Base-by-base conservation (phyloP, 2,797 vertebrate species). In the Meda fulgida region DNA sequence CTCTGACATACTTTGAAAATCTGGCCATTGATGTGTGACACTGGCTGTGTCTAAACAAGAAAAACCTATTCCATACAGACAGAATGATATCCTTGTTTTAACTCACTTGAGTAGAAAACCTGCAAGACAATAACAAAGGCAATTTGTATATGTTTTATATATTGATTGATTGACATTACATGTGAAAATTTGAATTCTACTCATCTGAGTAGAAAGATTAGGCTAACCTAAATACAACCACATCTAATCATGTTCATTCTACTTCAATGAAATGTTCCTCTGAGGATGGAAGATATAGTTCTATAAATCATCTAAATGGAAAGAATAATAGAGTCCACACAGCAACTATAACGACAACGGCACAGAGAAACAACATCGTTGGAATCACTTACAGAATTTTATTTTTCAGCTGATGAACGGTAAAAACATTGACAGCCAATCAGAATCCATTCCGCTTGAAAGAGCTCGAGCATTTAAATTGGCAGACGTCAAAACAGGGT, bases 1-100 rank as follows among this genome's bases (percentile, higher is more conserved):
- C 67, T 73, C 58, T 80, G 36, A 26, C 60, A 66, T 73, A 5
- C 14, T 85, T 87, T 23, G 36, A 18, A 18, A 34, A 73, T 58
- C 31, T 65, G 58, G 7, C 19, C 70, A 31, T 21, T 8, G 38
- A 9, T 13, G 31, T 14, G 14, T 78, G 18, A 29, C 2, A 21
- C 29, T 29, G 34, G 36, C 69, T 43, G 51, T 78, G 34, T 26
- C 34, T 19, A 31, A 21, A 23, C 3, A 31, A 55, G 53, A 10
- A 3, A 58, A 43, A 26, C 4, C 60, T 21, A 40, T n/a, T 43
- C 8, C n/a, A 29, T 63, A 13, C 58, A 60, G 10, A 13, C 38
- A 78, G n/a, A 78, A 46, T 48, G 18, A 53, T 53, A 5, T 53
- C 18, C 51, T 60, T 38, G 19, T n/a, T 46, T 5, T 21, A 43